These are phyloP conservation scores for Heterodera filipjevi DNA, from an alignment of 2,888 invertebrate genomes.

Conservation along the genomic window DNA sequence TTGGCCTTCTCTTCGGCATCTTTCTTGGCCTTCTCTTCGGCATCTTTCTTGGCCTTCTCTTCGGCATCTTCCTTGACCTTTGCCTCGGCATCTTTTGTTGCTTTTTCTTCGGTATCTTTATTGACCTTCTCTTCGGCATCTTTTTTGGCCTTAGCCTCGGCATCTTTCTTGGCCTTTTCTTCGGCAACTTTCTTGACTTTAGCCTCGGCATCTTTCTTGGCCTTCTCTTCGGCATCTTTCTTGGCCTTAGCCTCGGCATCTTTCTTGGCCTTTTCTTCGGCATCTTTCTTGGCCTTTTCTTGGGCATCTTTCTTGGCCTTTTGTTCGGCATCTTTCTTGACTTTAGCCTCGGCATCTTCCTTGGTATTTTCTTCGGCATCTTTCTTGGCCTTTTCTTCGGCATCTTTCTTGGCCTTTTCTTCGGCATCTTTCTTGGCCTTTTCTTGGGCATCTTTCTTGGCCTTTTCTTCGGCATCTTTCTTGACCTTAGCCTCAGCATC, in stretches of 20 bases:
- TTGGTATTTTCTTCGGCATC: not conserved
- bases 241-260: slow-evolving; percentile 29
- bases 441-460: slow-evolving; percentile 20
- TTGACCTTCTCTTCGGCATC: not conserved
- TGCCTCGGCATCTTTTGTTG: not conserved
- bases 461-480: not conserved
- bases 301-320: not conserved
- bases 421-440: slow-evolving; percentile 36
- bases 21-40: slow-evolving; percentile 33
- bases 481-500: slow-evolving; percentile 23
- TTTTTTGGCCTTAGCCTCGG: not conserved
- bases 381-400: not conserved
- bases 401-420: slow-evolving; percentile 20
- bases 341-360: not conserved
- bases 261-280: slow-evolving; percentile 23
- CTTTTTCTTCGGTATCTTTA: slow-evolving; percentile 5
- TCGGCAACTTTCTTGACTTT: not conserved
- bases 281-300: slow-evolving; percentile 29
- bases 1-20: slow-evolving; percentile 16
- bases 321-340: not conserved
- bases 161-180: slow-evolving; percentile 25
- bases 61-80: not conserved
- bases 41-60: slow-evolving; percentile 35
- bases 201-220: slow-evolving; percentile 15
- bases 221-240: slow-evolving; percentile 24